These are phyloP conservation scores for Pomatorhinus ruficollis DNA, from an alignment of 2,113 vertebrate genomes.

Conservation along the genomic window DNA sequence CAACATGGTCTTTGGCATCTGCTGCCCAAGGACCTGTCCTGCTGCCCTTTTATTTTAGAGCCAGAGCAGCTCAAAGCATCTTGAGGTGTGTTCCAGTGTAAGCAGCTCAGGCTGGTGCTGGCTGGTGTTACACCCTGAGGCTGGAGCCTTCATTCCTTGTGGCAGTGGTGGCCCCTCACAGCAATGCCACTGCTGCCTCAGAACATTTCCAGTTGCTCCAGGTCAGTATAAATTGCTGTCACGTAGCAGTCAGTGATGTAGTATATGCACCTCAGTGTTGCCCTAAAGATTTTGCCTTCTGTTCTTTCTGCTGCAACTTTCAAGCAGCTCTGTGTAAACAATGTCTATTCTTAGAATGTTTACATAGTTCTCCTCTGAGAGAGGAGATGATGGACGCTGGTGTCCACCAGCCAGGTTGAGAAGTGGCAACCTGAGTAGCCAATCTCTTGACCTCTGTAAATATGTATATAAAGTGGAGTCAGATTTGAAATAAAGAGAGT, in stretches of 20 bases:
- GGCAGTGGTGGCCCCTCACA: neutral
- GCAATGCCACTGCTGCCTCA: neutral
- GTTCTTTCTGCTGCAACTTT: no score
- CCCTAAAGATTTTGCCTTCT: no score
- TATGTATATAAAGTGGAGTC: no score
- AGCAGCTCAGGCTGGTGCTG: neutral
- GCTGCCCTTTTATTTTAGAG: neutral
- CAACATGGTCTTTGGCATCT: rapidly evolving
- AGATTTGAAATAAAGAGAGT: no score
- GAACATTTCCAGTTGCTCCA: neutral
- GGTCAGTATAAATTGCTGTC: neutral
- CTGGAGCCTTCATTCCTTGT: neutral
- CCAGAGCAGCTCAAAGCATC: neutral
- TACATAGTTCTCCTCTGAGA: no score
- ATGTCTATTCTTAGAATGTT: no score
- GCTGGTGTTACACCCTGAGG: neutral
- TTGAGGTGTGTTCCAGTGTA: neutral
- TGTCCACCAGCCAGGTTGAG: no score
- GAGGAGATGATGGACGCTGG: no score
- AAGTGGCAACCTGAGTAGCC: no score
- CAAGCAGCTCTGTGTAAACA: no score
- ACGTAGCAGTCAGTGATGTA: rapidly evolving
- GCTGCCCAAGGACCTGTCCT: neutral
- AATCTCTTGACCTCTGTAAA: no score
- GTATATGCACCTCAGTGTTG: neutral